Conservation (phyloP, 2,113 vertebrate species). For the Tricholaema leucomelas region DNA sequence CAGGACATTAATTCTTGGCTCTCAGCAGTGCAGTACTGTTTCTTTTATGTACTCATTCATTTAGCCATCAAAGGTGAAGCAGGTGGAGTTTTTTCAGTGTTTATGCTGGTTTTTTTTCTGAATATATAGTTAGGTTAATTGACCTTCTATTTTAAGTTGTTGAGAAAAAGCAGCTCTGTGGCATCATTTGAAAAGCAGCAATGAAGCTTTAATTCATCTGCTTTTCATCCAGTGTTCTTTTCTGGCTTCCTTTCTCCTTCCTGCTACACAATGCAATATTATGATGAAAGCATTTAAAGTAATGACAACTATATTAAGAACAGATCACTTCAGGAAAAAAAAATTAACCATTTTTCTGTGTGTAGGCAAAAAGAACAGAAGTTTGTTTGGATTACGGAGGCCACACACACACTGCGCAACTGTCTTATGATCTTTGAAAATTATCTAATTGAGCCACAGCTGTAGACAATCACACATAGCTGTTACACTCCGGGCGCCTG, state of each 20-base stretch:
- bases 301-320: conserved; percentile 50
- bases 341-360: background rate
- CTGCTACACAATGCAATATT: conserved; percentile 29
- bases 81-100: fast-evolving
- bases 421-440: background rate
- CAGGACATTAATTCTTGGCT: background rate
- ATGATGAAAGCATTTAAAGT: conserved; percentile 41
- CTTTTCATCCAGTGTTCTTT: conserved; percentile 52
- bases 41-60: background rate
- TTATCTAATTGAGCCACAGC: background rate
- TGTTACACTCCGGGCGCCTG: background rate
- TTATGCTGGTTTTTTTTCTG: background rate
- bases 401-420: background rate
- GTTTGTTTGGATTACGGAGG: background rate
- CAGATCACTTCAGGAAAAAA: background rate
- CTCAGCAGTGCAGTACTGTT: background rate
- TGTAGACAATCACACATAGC: background rate
- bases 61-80: background rate
- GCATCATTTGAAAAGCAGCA: background rate
- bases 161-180: background rate
- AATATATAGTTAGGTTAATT: background rate
- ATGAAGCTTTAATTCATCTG: conserved; percentile 44
- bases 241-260: conserved; percentile 18
- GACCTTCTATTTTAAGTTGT: background rate
- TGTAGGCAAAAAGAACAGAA: conserved; percentile 9